Evolutionary conservation across 2,113 vertebrate genomes (phyloP).

Genomic region (Octodon degus): DNA sequence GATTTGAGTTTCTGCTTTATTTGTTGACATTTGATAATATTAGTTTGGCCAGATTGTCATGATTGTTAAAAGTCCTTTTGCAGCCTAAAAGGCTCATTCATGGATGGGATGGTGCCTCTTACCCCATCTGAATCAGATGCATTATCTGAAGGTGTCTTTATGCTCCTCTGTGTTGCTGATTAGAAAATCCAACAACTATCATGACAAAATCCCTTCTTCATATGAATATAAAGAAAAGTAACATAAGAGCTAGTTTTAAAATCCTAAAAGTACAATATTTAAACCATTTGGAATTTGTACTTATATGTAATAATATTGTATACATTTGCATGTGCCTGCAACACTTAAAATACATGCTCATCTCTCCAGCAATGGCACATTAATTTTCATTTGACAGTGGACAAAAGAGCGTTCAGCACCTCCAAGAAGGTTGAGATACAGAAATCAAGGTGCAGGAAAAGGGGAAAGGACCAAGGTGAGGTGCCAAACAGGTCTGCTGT

Average conservation of each 20-base stretch:
- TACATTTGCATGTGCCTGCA: not conserved
- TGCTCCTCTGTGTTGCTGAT: not conserved
- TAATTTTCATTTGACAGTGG: slow-evolving; percentile 63
- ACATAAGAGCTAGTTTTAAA: not conserved
- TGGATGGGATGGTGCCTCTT: not conserved
- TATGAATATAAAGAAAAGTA: not conserved
- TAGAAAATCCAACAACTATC: slow-evolving; percentile 12
- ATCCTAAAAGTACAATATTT: slow-evolving; percentile 17
- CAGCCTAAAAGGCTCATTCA: not conserved
- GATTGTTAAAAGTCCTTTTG: not conserved
- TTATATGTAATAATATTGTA: not conserved
- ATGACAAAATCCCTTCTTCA: not conserved
- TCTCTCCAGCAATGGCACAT: slow-evolving; percentile 50
- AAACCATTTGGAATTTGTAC: not conserved
- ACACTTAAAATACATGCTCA: slow-evolving; percentile 11
- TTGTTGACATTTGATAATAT: not conserved
- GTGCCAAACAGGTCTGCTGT: slow-evolving; percentile 45
- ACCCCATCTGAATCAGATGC: not conserved
- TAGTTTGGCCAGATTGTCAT: not conserved
- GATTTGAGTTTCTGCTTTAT: not conserved
- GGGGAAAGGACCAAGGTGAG: not conserved
- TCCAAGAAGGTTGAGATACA: slow-evolving; percentile 6
- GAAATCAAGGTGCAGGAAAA: slow-evolving; percentile 37
- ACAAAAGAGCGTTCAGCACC: slow-evolving; percentile 36
- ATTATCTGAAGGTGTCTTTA: not conserved